phyloP scores from a whole-genome alignment of 2,113 vertebrate genomes.

The Thalassarche chlororhynchos region DNA sequence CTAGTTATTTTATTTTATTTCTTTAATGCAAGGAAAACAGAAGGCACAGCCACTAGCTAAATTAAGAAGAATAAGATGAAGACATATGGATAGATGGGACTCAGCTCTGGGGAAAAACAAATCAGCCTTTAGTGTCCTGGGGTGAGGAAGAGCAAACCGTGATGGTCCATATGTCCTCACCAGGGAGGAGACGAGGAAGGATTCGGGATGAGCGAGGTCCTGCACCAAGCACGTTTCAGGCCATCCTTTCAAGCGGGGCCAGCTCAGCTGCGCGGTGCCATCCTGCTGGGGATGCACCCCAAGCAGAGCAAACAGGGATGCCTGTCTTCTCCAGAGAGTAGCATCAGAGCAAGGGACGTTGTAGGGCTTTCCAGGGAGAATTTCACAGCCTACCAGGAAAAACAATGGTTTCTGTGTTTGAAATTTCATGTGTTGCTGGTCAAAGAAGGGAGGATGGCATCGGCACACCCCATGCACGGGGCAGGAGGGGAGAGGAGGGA shows the following conservation, averaged over 20 bases:
- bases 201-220: fast-evolving
- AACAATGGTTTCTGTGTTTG: neutral
- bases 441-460: neutral
- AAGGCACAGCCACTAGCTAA: constrained; percentile 61
- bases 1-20: constrained; percentile 44
- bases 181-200: neutral
- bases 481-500: neutral
- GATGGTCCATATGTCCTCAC: neutral
- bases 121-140: constrained; percentile 27
- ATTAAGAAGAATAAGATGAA: constrained; percentile 55
- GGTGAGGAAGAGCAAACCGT: constrained; percentile 2
- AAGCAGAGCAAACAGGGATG: neutral
- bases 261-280: neutral
- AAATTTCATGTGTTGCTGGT: neutral
- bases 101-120: constrained; percentile 42
- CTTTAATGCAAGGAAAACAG: constrained; percentile 60
- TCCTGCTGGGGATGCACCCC: neutral
- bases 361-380: neutral
- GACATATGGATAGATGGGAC: constrained; percentile 52
- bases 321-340: neutral
- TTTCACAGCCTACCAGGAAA: neutral
- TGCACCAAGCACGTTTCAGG: neutral
- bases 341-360: neutral
- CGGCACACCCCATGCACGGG: fast-evolving
- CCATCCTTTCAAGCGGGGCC: neutral